A percentile compares a stretch with the other conserved stretches of the same genome.
These are phyloP conservation scores for Prosapia bicincta DNA, from an alignment of 2,888 invertebrate genomes.

Conservation along the genomic window DNA sequence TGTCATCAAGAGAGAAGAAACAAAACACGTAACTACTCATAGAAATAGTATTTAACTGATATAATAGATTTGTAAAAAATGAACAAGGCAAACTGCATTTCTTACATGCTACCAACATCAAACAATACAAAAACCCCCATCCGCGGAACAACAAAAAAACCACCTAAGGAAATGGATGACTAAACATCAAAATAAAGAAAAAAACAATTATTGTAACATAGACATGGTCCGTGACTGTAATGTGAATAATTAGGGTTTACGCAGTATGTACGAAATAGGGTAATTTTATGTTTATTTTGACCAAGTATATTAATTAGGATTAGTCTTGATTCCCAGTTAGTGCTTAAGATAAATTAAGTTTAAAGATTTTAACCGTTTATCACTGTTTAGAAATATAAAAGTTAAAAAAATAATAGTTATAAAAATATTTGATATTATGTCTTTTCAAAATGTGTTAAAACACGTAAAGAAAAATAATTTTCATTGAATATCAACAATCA, in stretches of 20 bases:
- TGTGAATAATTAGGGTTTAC: not conserved
- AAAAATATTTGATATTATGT: too few species aligned
- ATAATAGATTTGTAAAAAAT: too few species aligned
- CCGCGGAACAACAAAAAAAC: conserved; percentile 12
- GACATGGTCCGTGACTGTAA: conserved; percentile 13
- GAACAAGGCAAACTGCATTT: conserved; percentile 21
- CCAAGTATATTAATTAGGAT: too few species aligned
- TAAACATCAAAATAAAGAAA: not conserved
- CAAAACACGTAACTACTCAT: not conserved
- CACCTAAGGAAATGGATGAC: not conserved
- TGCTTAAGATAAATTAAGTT: not conserved
- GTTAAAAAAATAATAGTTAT: too few species aligned
- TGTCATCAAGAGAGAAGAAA: not conserved
- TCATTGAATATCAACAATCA: too few species aligned
- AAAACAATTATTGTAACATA: not conserved
- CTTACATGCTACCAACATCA: conserved; percentile 18
- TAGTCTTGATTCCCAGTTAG: not conserved
- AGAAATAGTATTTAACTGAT: not conserved
- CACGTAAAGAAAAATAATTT: too few species aligned
- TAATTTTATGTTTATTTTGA: not conserved
- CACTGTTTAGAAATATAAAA: too few species aligned
- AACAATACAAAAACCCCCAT: conserved; percentile 11
- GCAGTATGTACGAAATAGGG: conserved; percentile 14
- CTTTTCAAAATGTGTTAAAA: too few species aligned
- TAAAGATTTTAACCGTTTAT: too few species aligned